Percentiles rank a stretch among this genome's conserved stretches.
Evolutionary conservation across 37 sponge, comb jelly and placozoan species (phyloP).

Genomic region (Aphrocallistes beatrix): DNA sequence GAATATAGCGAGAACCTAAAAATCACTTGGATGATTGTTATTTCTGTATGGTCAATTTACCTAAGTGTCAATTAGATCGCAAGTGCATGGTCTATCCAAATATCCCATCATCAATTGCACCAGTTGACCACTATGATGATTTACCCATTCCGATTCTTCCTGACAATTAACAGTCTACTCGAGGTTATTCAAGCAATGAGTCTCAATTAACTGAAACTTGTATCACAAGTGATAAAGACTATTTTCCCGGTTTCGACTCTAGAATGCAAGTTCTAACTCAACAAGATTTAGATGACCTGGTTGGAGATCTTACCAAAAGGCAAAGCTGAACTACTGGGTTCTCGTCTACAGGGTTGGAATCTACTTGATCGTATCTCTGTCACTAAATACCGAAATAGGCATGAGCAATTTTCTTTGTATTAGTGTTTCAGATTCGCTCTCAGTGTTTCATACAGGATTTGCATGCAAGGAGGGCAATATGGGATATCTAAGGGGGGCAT

Average conservation of each 20-base stretch:
- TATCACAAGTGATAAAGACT: neutral
- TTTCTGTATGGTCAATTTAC: neutral
- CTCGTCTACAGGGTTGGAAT: neutral
- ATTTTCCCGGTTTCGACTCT: neutral
- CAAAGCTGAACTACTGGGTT: neutral
- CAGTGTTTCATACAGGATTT: too few relatives aligned
- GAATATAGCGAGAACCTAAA: neutral
- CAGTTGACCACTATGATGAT: neutral
- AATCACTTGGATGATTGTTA: neutral
- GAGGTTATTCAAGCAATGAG: neutral
- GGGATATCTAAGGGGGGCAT: too few relatives aligned
- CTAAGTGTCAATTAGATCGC: neutral
- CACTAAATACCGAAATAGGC: neutral
- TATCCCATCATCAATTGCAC: neutral
- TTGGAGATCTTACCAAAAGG: neutral
- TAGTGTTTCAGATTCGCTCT: neutral
- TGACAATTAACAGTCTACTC: neutral
- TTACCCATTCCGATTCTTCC: neutral
- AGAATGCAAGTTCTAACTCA: neutral
- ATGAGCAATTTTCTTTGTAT: neutral
- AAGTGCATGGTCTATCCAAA: neutral
- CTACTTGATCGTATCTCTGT: neutral
- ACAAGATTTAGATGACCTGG: neutral
- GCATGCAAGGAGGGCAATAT: too few relatives aligned
- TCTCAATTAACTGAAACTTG: neutral